Base-by-base conservation (phyloP, 1,140 invertebrate genomes). In the Rhynchophorus ferrugineus region DNA sequence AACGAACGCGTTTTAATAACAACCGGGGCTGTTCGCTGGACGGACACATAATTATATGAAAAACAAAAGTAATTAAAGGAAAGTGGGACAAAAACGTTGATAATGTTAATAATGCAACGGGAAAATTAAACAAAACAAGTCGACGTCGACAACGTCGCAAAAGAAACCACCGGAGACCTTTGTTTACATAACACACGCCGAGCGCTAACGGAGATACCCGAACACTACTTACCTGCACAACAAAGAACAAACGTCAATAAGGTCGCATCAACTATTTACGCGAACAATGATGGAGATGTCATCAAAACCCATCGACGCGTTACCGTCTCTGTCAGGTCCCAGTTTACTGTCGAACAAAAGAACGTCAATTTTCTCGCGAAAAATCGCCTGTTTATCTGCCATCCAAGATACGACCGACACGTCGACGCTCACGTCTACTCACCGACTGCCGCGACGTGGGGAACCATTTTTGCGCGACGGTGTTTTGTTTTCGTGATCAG, bases 121-220 rank as follows among this genome's bases (percentile, higher is more conserved):
- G n/a, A n/a, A n/a, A n/a, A n/a, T n/a, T n/a, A n/a, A n/a, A n/a
- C n/a, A n/a, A n/a, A n/a, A n/a, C n/a, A n/a, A n/a, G n/a, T n/a
- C n/a, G n/a, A n/a, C n/a, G n/a, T n/a, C 13, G 35, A 22, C 50
- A 53, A 45, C 33, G 38, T 19, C 6, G 50, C 41, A 19, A 1
- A 36, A 49, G 29, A 47, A 35, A 14, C 44, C 29, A 44, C 43
- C 35, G 44, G 49, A 46, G 37, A 42, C 45, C 45, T 45, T 45
- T 62, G 59, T 64, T 64, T 64, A 64, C 62, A 64, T 64, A 64
- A 64, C 56, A 61, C 54, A 57, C n/a, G n/a, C 43, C 62, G 62
- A 57, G 14, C 8, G 7, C 33, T 13, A 18, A 9, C 62, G 62
- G 44, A 49, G 24, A 36, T 29, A 22, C 9, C 50, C 62, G 62